phyloP scores from a whole-genome alignment of 1,140 invertebrate genomes.

The Ips typographus region DNA sequence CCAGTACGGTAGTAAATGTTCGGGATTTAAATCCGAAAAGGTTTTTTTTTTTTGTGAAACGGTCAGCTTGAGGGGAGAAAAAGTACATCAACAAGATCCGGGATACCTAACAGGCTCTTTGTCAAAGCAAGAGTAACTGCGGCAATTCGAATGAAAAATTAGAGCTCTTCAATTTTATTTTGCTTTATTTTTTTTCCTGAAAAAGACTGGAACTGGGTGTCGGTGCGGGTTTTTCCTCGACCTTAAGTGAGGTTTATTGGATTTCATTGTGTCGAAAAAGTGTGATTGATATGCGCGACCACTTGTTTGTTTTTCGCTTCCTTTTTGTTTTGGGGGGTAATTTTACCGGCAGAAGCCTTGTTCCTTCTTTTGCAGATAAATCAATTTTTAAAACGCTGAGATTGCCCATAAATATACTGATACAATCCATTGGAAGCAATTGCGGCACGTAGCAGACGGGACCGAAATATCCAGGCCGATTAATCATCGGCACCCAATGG shows the following conservation, averaged over 20 bases:
- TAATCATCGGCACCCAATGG: constrained; percentile 30
- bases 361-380: too few relatives aligned
- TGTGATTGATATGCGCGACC: constrained; percentile 18
- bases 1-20: not conserved
- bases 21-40: not conserved
- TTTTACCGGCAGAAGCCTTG: not conserved
- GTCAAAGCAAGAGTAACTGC: constrained; percentile 34
- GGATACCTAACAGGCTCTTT: constrained; percentile 16
- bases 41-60: not conserved
- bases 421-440: not conserved
- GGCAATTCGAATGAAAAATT: constrained; percentile 35
- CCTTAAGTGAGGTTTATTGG: constrained; percentile 32
- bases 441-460: constrained; percentile 14
- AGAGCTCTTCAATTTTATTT: constrained; percentile 30
- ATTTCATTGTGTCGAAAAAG: constrained; percentile 31
- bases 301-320: constrained; percentile 17
- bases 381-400: too few relatives aligned
- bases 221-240: constrained; percentile 17
- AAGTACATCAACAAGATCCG: not conserved
- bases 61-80: not conserved
- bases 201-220: constrained; percentile 17
- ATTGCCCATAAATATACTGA: not conserved
- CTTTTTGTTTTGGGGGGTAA: not conserved
- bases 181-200: constrained; percentile 21
- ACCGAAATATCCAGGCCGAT: constrained; percentile 22